Evolutionary conservation across 2,113 vertebrate genomes (phyloP).

Genomic region (Maccullochella peelii): DNA sequence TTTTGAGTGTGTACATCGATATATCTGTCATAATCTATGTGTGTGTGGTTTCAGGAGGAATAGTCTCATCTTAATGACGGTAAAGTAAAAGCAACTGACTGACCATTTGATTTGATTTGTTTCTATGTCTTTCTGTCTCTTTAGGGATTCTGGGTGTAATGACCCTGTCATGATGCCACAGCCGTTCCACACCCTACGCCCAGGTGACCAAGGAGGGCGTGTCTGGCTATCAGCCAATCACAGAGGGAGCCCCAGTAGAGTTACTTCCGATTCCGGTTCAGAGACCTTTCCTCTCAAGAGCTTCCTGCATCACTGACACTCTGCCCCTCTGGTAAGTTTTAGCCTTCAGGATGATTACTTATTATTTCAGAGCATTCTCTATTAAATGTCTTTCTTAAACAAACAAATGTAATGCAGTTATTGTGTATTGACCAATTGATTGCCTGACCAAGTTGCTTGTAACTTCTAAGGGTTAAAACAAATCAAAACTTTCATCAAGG

Average conservation of each 20-base stretch:
- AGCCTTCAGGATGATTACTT: background rate
- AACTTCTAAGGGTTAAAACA: background rate
- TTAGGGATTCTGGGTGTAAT: conserved; percentile 76
- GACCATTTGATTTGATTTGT: background rate
- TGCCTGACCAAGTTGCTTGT: background rate
- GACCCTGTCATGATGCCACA: conserved; percentile 80
- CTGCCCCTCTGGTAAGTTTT: conserved; percentile 67
- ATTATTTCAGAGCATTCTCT: background rate
- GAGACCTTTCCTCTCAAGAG: conserved; percentile 56
- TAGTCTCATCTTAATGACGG: background rate
- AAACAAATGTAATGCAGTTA: background rate
- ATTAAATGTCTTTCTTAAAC: background rate
- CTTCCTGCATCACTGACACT: conserved; percentile 76
- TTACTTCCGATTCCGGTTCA: conserved; percentile 57
- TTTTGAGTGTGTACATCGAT: background rate
- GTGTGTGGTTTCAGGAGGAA: background rate
- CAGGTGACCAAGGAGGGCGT: conserved; percentile 75
- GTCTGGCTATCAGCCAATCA: conserved; percentile 71
- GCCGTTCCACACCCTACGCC: conserved; percentile 58
- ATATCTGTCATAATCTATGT: background rate
- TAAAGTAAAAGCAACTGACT: background rate
- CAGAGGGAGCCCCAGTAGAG: conserved; percentile 71
- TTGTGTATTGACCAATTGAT: background rate
- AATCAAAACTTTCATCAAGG: background rate
- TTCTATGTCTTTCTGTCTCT: conserved; percentile 25